Evolutionary conservation across 2,797 vertebrate genomes (phyloP).

Genomic region (Phoxinus dragarum): DNA sequence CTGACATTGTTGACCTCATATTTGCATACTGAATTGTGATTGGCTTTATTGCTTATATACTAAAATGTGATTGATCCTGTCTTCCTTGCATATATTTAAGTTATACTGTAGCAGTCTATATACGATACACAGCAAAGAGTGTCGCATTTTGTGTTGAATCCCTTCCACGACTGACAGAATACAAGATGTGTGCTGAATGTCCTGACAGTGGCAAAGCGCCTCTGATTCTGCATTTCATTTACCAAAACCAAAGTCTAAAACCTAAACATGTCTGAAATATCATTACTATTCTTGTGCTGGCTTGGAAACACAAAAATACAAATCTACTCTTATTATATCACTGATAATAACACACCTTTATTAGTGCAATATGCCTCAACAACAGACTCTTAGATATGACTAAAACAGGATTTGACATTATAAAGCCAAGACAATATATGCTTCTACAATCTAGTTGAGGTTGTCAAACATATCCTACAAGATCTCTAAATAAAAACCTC

Average conservation of each 20-base stretch:
- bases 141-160: slow-evolving; percentile 1
- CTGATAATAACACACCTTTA: slow-evolving; percentile 3
- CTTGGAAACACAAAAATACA: not conserved
- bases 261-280: not conserved
- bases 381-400: slow-evolving; percentile 2
- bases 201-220: not conserved
- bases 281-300: not conserved
- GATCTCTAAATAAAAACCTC: not conserved
- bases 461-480: slow-evolving; percentile 2
- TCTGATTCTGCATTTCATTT: slow-evolving; percentile 30
- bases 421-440: not conserved
- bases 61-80: not conserved
- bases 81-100: not conserved
- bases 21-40: not conserved
- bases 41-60: not conserved
- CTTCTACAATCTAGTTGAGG: not conserved
- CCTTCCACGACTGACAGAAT: not conserved
- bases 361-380: not conserved
- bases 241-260: not conserved
- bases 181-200: not conserved
- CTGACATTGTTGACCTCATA: not conserved
- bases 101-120: not conserved
- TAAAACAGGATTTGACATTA: slow-evolving; percentile 1
- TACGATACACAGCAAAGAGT: not conserved
- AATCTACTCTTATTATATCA: not conserved